Evolutionary conservation across 2,113 vertebrate genomes (phyloP), one percentile per base, ranked within the genome.

Genomic region (Nerophis ophidion): DNA sequence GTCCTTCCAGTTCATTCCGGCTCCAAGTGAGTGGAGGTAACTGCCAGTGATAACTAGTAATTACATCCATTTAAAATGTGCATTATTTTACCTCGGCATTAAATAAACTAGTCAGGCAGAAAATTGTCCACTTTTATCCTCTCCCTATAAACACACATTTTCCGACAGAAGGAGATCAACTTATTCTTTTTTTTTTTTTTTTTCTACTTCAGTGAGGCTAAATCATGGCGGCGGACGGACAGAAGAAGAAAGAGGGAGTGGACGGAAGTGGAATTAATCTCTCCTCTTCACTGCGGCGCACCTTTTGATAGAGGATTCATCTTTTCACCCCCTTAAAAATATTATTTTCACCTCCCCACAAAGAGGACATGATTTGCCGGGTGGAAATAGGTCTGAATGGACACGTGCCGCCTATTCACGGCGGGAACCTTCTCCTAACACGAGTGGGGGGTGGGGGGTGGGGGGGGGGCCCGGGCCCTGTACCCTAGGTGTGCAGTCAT

Each of bases 11-110:
- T 84, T 70, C 77, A 80, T 87, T 80, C 81, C 78, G 66, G 76
- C 79, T 85, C 78, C 79, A 81, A 77, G 78, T 81, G 85, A 83
- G 72, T 87, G 51, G 69, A 68, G 70, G 79, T 87, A 87, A 88
- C 87, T 82, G 87, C 81, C 79, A 82, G 74, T 84, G 87, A 88
- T 83, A 87, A 88, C 85, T 88, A 89, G 88, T 90, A 90, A 91
- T 91, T 89, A 89, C 87, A 88, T 86, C 77, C 82, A 88, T 90
- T 90, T 90, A 90, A 87, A 91, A 90, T 90, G 88, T 89, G 87
- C 87, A 90, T 89, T 88, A 88, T 89, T 90, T 90, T 89, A 90
- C 84, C 74, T 81, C 76, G 71, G 82, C 78, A 69, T 77, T 90
- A 85, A 91, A 90, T 88, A 91, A 90, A 87, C 82, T 89, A 88